These are phyloP conservation scores for Thomomys bottae DNA, from an alignment of 2,113 vertebrate species.

Conservation along the genomic window DNA sequence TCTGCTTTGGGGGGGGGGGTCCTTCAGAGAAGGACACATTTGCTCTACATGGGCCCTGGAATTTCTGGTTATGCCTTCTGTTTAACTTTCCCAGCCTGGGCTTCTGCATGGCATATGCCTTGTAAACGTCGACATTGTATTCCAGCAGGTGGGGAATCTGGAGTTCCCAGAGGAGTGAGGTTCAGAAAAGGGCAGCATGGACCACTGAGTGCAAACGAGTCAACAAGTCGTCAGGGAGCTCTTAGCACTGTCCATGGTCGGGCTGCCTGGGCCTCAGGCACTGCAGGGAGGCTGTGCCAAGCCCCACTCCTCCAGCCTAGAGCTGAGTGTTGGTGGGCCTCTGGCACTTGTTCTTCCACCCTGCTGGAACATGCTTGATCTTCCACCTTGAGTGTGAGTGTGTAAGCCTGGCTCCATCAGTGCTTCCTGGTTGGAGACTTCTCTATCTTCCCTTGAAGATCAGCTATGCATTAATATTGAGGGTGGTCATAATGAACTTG, in stretches of 20 bases:
- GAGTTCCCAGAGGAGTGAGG: not conserved
- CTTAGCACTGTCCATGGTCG: not conserved
- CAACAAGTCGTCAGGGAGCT: not conserved
- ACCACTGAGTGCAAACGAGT: not conserved
- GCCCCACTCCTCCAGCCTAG: not conserved
- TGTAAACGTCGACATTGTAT: not conserved
- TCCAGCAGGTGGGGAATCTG: not conserved
- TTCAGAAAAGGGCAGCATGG: not conserved
- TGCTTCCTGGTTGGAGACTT: not conserved
- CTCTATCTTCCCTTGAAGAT: not conserved
- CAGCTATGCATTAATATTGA: not conserved
- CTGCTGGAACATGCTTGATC: not conserved
- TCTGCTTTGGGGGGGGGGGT: not conserved
- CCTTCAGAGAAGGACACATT: not conserved
- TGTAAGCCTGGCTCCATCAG: not conserved
- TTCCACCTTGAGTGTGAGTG: not conserved
- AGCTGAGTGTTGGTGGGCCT: fast-evolving
- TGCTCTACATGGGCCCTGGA: not conserved
- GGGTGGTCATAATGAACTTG: not conserved
- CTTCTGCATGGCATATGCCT: fast-evolving
- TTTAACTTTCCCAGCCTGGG: not conserved
- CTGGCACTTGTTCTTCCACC: not conserved
- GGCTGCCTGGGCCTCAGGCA: not conserved
- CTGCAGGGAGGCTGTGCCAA: fast-evolving
- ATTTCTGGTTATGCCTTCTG: not conserved